Conservation (phyloP, 2,888 invertebrate genomes). For the Chalcis sispes region DNA sequence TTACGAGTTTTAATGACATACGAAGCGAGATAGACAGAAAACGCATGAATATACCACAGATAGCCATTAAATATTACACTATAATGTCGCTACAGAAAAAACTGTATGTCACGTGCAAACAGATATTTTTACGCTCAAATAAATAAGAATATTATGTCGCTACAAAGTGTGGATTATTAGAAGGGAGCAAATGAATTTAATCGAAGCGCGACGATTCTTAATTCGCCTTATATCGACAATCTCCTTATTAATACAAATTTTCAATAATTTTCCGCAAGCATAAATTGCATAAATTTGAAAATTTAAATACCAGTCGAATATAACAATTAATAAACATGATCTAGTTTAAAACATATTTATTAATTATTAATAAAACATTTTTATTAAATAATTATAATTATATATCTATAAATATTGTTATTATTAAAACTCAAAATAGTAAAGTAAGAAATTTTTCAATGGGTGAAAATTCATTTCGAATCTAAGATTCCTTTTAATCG, state of each 20-base stretch:
- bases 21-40: conserved; percentile 62
- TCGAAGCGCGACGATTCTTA: conserved; percentile 57
- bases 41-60: conserved; percentile 66
- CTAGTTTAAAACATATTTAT: not conserved
- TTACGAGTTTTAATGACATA: conserved; percentile 56
- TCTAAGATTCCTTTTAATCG: not conserved
- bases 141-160: conserved; percentile 55
- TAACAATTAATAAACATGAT: not conserved
- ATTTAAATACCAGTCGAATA: conserved; percentile 1
- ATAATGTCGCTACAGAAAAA: conserved; percentile 63
- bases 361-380: not conserved
- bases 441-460: not conserved
- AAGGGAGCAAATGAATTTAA: conserved; percentile 54
- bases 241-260: conserved; percentile 4
- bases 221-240: conserved; percentile 26
- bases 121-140: conserved; percentile 61
- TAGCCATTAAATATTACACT: conserved; percentile 67
- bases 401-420: not conserved
- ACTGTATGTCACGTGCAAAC: conserved; percentile 66
- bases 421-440: not conserved
- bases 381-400: not conserved
- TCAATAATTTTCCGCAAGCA: not conserved
- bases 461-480: not conserved
- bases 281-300: conserved; percentile 7
- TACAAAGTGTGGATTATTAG: conserved; percentile 47